Percentiles rank a stretch among this genome's conserved stretches.
Conservation (phyloP, 2,888 invertebrate species). For the Aleiodes testaceus region DNA sequence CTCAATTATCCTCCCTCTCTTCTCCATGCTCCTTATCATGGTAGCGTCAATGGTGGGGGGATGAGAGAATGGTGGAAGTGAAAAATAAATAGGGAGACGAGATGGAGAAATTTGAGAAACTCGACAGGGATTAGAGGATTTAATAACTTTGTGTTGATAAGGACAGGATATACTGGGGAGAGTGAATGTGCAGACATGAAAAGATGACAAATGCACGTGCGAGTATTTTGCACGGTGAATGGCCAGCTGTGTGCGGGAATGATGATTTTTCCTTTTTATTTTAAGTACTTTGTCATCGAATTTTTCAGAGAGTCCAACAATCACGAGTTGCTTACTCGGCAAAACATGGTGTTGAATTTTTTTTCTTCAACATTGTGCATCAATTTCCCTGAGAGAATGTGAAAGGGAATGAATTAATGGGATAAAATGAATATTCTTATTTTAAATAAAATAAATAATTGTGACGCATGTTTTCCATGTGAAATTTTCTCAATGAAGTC, state of each 20-base stretch:
- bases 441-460: no score
- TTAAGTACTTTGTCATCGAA: constrained; percentile 6
- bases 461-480: no score
- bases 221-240: constrained; percentile 32
- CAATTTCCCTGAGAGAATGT: not conserved
- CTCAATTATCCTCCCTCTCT: constrained; percentile 10
- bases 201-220: constrained; percentile 33
- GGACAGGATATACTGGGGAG: constrained; percentile 17
- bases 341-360: constrained; percentile 22
- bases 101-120: not conserved
- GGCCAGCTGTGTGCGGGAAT: not conserved
- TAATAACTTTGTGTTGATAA: constrained; percentile 20
- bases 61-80: no score
- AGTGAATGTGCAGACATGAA: constrained; percentile 25
- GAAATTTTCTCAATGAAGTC: no score
- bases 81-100: not conserved
- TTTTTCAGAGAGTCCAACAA: constrained; percentile 20
- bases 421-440: no score
- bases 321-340: constrained; percentile 15
- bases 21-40: not conserved
- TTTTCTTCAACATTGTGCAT: not conserved
- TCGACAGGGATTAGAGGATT: constrained; percentile 7
- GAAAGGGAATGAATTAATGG: no score
- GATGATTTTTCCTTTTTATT: not conserved
- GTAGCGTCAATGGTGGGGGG: not conserved